These are phyloP conservation scores for Carollia perspicillata DNA, from an alignment of 2,113 vertebrate species.

Conservation along the genomic window DNA sequence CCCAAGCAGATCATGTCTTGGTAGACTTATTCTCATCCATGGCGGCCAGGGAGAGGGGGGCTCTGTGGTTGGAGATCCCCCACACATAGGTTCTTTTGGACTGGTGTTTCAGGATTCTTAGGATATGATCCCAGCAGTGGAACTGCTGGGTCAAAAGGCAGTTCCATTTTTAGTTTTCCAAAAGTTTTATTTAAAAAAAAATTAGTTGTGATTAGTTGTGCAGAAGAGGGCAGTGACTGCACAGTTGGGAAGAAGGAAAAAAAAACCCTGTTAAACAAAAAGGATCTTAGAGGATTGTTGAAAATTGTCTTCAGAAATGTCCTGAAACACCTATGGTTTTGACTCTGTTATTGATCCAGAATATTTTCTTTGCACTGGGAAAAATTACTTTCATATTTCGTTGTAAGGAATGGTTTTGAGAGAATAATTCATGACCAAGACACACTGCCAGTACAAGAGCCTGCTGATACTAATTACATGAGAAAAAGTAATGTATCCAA, in stretches of 20 bases:
- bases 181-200: background rate
- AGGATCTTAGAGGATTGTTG: background rate
- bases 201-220: background rate
- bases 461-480: background rate
- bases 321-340: background rate
- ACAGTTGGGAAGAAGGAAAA: background rate
- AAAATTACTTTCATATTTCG: background rate
- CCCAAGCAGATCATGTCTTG: too few relatives aligned
- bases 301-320: constrained; percentile 27
- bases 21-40: too few relatives aligned
- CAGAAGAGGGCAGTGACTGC: constrained; percentile 26
- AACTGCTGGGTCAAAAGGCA: too few relatives aligned
- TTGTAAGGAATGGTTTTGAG: constrained; percentile 20
- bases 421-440: background rate
- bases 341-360: background rate
- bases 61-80: too few relatives aligned
- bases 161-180: background rate
- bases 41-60: too few relatives aligned
- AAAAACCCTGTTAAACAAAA: background rate
- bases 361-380: background rate
- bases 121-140: too few relatives aligned
- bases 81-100: too few relatives aligned
- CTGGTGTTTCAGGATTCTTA: too few relatives aligned
- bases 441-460: background rate
- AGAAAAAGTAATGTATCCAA: background rate